Evolutionary conservation across 2,888 invertebrate species (phyloP).

Genomic region (Nomada ruficornis): DNA sequence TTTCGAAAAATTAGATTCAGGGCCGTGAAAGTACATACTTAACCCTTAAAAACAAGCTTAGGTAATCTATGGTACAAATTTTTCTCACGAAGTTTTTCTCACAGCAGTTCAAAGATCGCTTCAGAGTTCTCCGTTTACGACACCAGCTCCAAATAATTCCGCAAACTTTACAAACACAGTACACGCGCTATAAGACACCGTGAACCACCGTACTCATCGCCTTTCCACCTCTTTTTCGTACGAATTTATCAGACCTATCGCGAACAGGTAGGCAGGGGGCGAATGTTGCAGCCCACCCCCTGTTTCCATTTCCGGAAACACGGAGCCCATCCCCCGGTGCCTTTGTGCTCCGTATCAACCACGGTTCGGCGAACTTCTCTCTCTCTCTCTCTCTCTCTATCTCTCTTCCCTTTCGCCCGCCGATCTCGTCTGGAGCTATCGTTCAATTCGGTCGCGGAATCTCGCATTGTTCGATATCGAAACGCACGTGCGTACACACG

Average conservation of each 20-base stretch:
- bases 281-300: background rate
- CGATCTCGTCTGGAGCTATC: conserved; percentile 11
- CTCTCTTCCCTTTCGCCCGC: conserved; percentile 8
- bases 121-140: too few species aligned
- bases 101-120: too few species aligned
- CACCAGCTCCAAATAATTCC: background rate
- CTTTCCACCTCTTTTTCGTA: conserved; percentile 3
- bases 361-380: conserved; percentile 23
- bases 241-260: conserved; percentile 39
- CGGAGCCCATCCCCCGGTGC: conserved; percentile 30
- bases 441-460: conserved; percentile 47
- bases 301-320: conserved; percentile 58
- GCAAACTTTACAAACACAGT: background rate
- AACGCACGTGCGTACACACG: conserved; percentile 48
- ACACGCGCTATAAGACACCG: background rate
- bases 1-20: too few species aligned
- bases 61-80: too few species aligned
- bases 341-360: conserved; percentile 47
- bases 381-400: background rate
- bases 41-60: too few species aligned
- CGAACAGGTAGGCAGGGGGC: background rate
- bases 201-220: background rate
- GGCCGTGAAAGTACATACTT: too few species aligned
- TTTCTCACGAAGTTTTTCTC: too few species aligned
- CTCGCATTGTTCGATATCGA: conserved; percentile 43